phyloP scores from a whole-genome alignment of 1,140 invertebrate genomes.

The Drosophila lacteicornis region DNA sequence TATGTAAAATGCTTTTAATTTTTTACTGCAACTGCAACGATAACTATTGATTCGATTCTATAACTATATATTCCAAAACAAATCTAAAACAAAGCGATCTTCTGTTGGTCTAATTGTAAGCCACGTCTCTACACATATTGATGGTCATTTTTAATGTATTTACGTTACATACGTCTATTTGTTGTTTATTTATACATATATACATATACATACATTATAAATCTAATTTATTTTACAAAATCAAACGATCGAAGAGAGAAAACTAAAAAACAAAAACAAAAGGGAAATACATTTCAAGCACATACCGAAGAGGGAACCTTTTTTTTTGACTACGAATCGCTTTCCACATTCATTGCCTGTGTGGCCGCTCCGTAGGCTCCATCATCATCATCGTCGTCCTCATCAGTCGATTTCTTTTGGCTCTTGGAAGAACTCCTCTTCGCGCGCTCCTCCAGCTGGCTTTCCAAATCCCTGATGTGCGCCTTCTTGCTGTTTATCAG shows the following conservation, averaged over 20 bases:
- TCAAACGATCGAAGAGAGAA: constrained; percentile 50
- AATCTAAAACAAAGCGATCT: constrained; percentile 49
- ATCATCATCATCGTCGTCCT: constrained; percentile 23
- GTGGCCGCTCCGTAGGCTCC: constrained; percentile 34
- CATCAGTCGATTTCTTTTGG: background rate
- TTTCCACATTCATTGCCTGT: constrained; percentile 36
- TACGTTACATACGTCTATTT: constrained; percentile 75
- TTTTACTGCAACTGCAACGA: constrained; percentile 58
- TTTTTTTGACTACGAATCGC: background rate
- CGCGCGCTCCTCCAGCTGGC: constrained; percentile 23
- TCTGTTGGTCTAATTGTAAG: constrained; percentile 74
- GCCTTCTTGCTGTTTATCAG: constrained; percentile 64
- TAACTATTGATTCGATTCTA: constrained; percentile 57
- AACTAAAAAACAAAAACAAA: constrained; percentile 33
- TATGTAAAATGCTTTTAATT: constrained; percentile 67
- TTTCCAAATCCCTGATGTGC: constrained; percentile 50
- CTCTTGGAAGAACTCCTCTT: background rate
- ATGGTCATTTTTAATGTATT: constrained; percentile 77
- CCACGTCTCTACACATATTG: constrained; percentile 60
- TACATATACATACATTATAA: constrained; percentile 69
- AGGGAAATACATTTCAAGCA: constrained; percentile 51
- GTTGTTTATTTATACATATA: constrained; percentile 81
- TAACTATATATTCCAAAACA: constrained; percentile 63
- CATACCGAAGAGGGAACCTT: constrained; percentile 16
- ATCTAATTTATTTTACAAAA: constrained; percentile 78